Evolutionary conservation across 2,113 vertebrate genomes (phyloP), one percentile per base, ranked within the genome.

Genomic region (Mionectes macconnelli): DNA sequence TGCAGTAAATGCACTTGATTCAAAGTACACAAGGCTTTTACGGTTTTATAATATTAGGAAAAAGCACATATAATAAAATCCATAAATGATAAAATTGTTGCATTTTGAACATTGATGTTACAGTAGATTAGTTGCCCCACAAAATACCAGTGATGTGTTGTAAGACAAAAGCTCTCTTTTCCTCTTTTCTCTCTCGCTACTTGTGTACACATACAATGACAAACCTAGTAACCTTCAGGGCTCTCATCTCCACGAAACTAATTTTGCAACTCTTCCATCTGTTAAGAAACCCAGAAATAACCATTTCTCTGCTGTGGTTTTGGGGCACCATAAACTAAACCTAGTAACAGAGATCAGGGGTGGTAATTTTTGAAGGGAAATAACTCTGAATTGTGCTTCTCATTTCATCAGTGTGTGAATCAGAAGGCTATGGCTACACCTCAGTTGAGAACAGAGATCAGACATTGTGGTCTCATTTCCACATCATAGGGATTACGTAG

Each of bases 331-430:
- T 52, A 90, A 84, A 57, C 84, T 39, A 75, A 76, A 60, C 33
- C 68, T 39, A 45, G 31, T 72, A 69, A 53, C 13, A 90, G 85
- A 96, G 57, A 97, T 84, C 53, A 81, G 70, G 72, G 86, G 72
- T 45, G 88, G 93, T 92, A 87, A 84, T 96, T 97, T 97, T 96
- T 56, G 60, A 94, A 94, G 67, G 45, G 45, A 90, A 94, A 49
- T 89, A 63, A 69, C 67, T 90, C 59, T 88, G 79, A 94, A 91
- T 44, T 63, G n/a, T 87, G 23, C 47, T 95, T 94, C 80, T 96
- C 67, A 82, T 74, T 96, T 94, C 66, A 77, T 59, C 67, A 94
- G 52, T 33, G n/a, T 79, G 50, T 88, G 72, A 40, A 50, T 92
- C 49, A 49, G 92, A 73, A 95, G 84, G 79, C 16, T 70, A 33